A percentile compares a stretch with the other conserved stretches of the same genome.
Evolutionary conservation across 2,113 vertebrate genomes (phyloP).

Genomic region (Arothron firmamentum): DNA sequence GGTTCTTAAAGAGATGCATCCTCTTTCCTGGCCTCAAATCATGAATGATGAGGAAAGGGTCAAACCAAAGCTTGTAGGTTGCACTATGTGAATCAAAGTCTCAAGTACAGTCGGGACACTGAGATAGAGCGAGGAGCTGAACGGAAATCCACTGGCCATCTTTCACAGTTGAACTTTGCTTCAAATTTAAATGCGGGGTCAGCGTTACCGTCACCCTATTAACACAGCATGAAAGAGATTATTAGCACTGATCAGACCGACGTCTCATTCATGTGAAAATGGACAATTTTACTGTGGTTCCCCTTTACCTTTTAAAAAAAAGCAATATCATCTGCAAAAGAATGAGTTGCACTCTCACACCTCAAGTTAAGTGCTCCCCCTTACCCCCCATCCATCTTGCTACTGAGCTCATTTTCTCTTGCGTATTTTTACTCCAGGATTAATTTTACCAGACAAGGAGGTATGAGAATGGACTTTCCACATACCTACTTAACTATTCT

Average conservation of each 20-base stretch:
- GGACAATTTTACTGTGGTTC: conserved; percentile 63
- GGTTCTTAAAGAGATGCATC: conserved; percentile 35
- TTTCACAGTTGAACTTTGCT: conserved; percentile 70
- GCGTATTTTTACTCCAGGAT: conserved; percentile 98
- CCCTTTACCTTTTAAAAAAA: conserved; percentile 57
- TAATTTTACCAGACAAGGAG: conserved; percentile 96
- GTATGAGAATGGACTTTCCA: conserved; percentile 78
- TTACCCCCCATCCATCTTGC: conserved; percentile 33
- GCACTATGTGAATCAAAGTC: conserved; percentile 63
- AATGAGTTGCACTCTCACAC: conserved; percentile 69
- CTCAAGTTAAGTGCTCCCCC: conserved; percentile 55
- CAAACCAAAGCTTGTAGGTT: conserved; percentile 57
- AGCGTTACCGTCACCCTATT: conserved; percentile 64
- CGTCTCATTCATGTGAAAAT: conserved; percentile 64
- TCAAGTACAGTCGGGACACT: conserved; percentile 57
- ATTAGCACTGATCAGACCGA: conserved; percentile 71
- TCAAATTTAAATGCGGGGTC: conserved; percentile 71
- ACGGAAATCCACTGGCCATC: conserved; percentile 62
- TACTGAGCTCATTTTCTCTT: conserved; percentile 73
- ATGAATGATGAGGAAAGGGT: conserved; percentile 64
- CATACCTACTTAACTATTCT: conserved; percentile 95
- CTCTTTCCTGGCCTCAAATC: conserved; percentile 45
- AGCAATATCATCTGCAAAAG: conserved; percentile 71
- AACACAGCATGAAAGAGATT: conserved; percentile 72
- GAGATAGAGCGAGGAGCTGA: conserved; percentile 40